Conservation (phyloP, 2,797 vertebrate genomes). For the Argya squamiceps region DNA sequence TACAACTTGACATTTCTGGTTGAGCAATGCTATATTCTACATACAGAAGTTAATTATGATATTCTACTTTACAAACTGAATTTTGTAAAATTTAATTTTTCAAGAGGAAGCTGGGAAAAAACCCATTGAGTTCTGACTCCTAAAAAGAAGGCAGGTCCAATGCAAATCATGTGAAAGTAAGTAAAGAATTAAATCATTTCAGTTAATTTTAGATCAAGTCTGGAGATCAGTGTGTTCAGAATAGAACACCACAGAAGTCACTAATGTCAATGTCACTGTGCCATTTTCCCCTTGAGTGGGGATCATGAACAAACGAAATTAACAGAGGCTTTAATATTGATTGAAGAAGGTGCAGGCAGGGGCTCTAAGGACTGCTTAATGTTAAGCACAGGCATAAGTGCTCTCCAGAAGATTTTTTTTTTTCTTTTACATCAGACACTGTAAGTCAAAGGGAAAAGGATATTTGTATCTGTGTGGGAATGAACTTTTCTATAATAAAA, state of each 20-base stretch:
- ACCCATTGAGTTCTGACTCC: not conserved
- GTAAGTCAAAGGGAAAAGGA: not conserved
- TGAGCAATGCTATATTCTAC: not conserved
- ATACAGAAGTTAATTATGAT: not conserved
- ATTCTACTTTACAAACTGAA: not conserved
- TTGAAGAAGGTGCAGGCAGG: not conserved
- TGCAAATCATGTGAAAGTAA: not conserved
- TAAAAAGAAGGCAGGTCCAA: not conserved
- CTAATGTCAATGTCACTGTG: not conserved
- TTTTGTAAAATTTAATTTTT: not conserved
- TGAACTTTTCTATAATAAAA: not conserved
- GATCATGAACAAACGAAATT: constrained; percentile 20
- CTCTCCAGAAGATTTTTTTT: not conserved
- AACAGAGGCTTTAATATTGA: constrained; percentile 31
- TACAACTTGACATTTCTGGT: not conserved
- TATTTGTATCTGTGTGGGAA: not conserved
- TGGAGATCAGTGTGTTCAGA: not conserved
- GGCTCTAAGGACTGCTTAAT: not conserved
- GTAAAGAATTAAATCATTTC: not conserved
- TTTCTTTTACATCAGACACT: not conserved
- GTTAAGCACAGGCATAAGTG: not conserved
- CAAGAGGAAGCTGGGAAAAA: not conserved
- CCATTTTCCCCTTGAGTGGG: not conserved
- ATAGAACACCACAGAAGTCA: not conserved
- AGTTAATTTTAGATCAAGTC: not conserved